Evolutionary conservation across 2,888 invertebrate species (phyloP).

Genomic region (Eupithecia tripunctaria): DNA sequence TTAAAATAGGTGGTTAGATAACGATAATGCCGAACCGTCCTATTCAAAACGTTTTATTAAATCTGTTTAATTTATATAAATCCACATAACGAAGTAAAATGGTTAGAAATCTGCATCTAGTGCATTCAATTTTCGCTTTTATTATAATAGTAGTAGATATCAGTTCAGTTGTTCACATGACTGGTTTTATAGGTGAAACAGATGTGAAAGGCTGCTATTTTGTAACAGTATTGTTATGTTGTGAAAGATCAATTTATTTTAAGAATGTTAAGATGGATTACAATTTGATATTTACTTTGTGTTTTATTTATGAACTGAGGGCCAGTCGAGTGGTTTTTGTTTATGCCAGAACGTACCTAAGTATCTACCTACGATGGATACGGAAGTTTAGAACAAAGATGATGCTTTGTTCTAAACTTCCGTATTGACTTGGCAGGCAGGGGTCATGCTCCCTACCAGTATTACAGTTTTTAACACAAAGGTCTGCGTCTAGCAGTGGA

Average conservation of each 20-base stretch:
- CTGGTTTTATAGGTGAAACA: slow-evolving; percentile 83
- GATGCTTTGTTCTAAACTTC: neutral
- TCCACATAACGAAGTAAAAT: slow-evolving; percentile 4
- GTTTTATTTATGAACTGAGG: slow-evolving; percentile 40
- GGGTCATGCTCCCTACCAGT: too few species aligned
- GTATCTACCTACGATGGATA: neutral
- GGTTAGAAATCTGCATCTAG: slow-evolving; percentile 20
- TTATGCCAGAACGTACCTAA: neutral
- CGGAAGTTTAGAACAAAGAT: too few species aligned
- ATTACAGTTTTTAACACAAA: too few species aligned
- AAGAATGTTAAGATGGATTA: slow-evolving; percentile 50
- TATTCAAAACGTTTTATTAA: neutral
- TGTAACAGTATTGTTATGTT: slow-evolving; percentile 73
- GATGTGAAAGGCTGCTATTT: slow-evolving; percentile 71
- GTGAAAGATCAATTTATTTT: slow-evolving; percentile 56
- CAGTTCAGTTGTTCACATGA: slow-evolving; percentile 66
- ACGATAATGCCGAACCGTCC: neutral
- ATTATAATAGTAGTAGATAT: slow-evolving; percentile 38
- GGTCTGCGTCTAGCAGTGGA: too few species aligned
- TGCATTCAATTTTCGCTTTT: slow-evolving; percentile 38
- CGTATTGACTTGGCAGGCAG: neutral
- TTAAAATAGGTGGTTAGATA: neutral
- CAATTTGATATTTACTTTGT: slow-evolving; percentile 52
- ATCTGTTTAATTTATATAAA: neutral
- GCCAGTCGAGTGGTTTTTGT: neutral